Percentiles rank a stretch among this genome's conserved stretches.
Evolutionary conservation across 1,140 invertebrate genomes (phyloP).

Genomic region (Aporrectodea caliginosa): DNA sequence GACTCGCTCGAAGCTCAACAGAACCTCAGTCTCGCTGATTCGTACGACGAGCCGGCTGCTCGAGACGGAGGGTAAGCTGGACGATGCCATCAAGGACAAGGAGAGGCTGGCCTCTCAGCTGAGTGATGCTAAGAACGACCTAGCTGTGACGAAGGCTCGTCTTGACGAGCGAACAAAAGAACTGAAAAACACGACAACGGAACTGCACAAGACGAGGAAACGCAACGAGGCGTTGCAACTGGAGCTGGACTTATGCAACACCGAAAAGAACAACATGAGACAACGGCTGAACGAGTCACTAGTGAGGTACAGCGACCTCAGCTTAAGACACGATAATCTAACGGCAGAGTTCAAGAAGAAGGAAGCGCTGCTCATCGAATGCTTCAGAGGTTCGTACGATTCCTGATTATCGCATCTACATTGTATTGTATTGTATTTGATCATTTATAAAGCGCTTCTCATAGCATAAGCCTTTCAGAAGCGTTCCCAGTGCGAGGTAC

Average conservation of each 20-base stretch:
- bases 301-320: constrained; percentile 13
- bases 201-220: background rate
- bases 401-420: too few relatives aligned
- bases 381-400: constrained; percentile 17
- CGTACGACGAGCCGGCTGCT: background rate
- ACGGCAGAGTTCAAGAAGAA: background rate
- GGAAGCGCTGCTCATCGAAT: background rate
- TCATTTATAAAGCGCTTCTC: too few relatives aligned
- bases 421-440: too few relatives aligned
- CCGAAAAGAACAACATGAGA: constrained; percentile 8
- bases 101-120: background rate
- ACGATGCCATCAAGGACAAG: background rate
- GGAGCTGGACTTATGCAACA: constrained; percentile 4
- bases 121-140: background rate
- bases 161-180: background rate
- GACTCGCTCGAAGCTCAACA: background rate
- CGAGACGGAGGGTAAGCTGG: background rate
- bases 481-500: too few relatives aligned
- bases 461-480: too few relatives aligned
- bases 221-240: background rate
- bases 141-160: background rate
- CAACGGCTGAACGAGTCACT: background rate
- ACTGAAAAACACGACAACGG: background rate
- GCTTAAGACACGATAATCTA: constrained; percentile 13
- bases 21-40: background rate